Percentiles rank a stretch among this genome's conserved stretches.
Conservation (phyloP, 2,888 invertebrate genomes). For the Pasiphila rectangulata region DNA sequence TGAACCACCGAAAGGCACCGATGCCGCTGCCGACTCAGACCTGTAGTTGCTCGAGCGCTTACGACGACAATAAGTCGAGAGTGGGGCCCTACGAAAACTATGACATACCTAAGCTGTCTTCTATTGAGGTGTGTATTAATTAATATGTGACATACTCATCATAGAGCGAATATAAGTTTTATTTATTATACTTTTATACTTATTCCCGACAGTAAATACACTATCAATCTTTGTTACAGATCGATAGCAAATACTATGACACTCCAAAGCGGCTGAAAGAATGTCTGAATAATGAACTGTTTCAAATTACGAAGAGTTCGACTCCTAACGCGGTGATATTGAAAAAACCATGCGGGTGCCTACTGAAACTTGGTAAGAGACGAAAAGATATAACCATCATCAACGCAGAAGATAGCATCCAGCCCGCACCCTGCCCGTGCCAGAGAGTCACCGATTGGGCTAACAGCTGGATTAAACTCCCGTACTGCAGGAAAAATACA, state of each 20-base stretch:
- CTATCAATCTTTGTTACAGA: constrained; percentile 37
- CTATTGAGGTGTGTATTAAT: constrained; percentile 69
- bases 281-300: constrained; percentile 79
- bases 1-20: constrained; percentile 58
- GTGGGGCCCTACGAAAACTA: constrained; percentile 87
- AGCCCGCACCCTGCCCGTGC: constrained; percentile 77
- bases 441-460: constrained; percentile 85
- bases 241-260: constrained; percentile 84
- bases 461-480: constrained; percentile 81
- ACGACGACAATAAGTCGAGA: constrained; percentile 42
- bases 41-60: constrained; percentile 45
- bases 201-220: too few relatives aligned
- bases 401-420: constrained; percentile 59
- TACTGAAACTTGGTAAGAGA: constrained; percentile 76
- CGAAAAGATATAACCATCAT: constrained; percentile 57
- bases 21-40: constrained; percentile 46
- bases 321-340: constrained; percentile 81
- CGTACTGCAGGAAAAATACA: constrained; percentile 75
- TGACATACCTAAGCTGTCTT: constrained; percentile 85
- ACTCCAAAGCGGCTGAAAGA: constrained; percentile 87
- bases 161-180: too few relatives aligned
- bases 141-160: background rate
- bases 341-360: constrained; percentile 86
- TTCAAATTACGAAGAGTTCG: constrained; percentile 70
- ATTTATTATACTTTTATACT: background rate